Evolutionary conservation across 2,797 vertebrate genomes (phyloP).

Genomic region (Intellagama lesueurii): DNA sequence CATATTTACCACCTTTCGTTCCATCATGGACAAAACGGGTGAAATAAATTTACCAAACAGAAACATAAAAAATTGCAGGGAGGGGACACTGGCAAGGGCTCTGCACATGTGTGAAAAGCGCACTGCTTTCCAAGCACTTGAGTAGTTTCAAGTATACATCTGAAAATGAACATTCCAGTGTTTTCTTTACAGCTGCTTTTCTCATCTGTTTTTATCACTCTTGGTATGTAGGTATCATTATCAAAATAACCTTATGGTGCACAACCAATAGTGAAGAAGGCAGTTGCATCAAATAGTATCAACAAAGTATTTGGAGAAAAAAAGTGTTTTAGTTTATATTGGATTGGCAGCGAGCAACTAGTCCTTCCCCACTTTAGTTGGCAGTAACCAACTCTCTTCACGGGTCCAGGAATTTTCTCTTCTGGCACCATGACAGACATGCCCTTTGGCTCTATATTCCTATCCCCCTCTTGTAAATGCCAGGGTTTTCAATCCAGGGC

Average conservation of each 20-base stretch:
- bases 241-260: neutral
- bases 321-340: neutral
- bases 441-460: neutral
- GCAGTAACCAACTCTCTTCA: neutral
- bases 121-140: neutral
- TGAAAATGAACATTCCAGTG: neutral
- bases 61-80: neutral
- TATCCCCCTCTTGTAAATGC: accelerated
- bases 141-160: neutral
- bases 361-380: accelerated
- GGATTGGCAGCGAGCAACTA: neutral
- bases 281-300: neutral
- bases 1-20: neutral
- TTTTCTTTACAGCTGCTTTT: conserved; percentile 2
- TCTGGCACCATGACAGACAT: neutral
- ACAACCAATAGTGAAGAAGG: neutral
- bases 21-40: neutral
- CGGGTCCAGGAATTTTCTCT: neutral
- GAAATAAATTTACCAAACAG: neutral
- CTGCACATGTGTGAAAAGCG: neutral
- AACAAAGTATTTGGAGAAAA: neutral
- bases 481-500: accelerated
- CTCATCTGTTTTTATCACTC: neutral
- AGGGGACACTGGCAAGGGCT: neutral
- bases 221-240: neutral